Conservation (phyloP, 92 coral and sea anemone species). For the Heteractis magnifica region DNA sequence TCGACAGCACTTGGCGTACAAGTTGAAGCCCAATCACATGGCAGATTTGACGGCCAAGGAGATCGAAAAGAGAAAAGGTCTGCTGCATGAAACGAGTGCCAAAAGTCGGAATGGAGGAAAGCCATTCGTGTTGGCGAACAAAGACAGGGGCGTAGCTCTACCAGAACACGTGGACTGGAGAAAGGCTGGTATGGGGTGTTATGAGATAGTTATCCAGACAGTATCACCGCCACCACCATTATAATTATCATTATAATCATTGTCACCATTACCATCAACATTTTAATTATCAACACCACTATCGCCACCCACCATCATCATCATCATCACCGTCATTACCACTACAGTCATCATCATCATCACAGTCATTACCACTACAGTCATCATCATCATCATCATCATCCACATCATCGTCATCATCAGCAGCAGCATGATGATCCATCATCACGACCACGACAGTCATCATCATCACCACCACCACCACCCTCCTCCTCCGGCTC, state of each 20-base stretch:
- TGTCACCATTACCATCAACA: background rate
- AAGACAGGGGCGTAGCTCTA: constrained; percentile 34
- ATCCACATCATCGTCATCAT: background rate
- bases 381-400: background rate
- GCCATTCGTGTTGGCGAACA: constrained; percentile 53
- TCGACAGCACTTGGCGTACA: constrained; percentile 91
- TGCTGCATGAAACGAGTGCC: constrained; percentile 44
- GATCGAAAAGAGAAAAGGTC: constrained; percentile 67
- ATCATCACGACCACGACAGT: background rate
- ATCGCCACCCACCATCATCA: background rate
- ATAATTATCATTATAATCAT: background rate
- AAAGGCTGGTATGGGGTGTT: constrained; percentile 53
- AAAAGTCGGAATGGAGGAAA: constrained; percentile 50
- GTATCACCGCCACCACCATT: background rate
- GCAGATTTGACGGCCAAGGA: constrained; percentile 91
- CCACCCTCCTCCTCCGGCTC: background rate
- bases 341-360: background rate
- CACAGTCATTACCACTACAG: background rate
- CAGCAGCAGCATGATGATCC: background rate
- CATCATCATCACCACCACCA: background rate
- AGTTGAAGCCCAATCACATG: constrained; percentile 84
- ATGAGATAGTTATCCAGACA: background rate
- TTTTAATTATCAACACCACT: background rate
- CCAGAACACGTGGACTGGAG: constrained; percentile 88
- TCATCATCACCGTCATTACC: background rate